Evolutionary conservation across 1,140 invertebrate species (phyloP), one percentile per base, ranked within the genome.

Genomic region (Megalopta genalis): DNA sequence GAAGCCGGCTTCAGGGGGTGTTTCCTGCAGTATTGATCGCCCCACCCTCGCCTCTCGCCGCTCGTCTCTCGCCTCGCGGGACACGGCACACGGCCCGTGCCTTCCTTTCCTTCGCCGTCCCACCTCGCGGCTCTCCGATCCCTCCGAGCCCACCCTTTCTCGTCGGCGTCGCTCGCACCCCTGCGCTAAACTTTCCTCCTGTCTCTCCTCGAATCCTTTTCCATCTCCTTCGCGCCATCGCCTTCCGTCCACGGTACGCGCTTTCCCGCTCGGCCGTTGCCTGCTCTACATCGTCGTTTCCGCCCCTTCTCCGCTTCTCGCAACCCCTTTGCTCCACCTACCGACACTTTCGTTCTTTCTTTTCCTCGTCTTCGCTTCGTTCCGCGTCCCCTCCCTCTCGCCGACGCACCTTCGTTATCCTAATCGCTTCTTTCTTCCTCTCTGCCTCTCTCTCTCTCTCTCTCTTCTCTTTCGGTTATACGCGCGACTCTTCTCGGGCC

Each of bases 1-100:
- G 88, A 91, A 91, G 88, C 82, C 85, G 86, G 85, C 84, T 89
- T 88, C 86, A 86, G 86, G 86, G 85, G 78, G 32, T 83, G 77
- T 83, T 46, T 84, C 82, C 84, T 84, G 84, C 88, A 86, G 89
- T 91, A 91, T 91, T 90, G 90, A 91, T 91, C 90, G 89, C 82
- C 87, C 88, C 89, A 90, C 85, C 88, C 88, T 89, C 32, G 32
- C 32, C 32, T 32, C 32, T 32, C 32, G 32, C 32, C 32, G 1
- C 32, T 32, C 32, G 32, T 4, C 32, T 32, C 32, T 32, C 32
- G 32, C 32, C 82, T 81, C 80, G 63, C 65, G 42, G 10, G 10
- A 12, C 52, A 83, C 74, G 64, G 70, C 65, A 83, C 81, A 81
- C 72, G 72, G 71, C 81, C 73, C 71, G 52, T 82, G 42, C 80